Conservation (phyloP, 2,888 invertebrate genomes). For the Onchidella celtica region DNA sequence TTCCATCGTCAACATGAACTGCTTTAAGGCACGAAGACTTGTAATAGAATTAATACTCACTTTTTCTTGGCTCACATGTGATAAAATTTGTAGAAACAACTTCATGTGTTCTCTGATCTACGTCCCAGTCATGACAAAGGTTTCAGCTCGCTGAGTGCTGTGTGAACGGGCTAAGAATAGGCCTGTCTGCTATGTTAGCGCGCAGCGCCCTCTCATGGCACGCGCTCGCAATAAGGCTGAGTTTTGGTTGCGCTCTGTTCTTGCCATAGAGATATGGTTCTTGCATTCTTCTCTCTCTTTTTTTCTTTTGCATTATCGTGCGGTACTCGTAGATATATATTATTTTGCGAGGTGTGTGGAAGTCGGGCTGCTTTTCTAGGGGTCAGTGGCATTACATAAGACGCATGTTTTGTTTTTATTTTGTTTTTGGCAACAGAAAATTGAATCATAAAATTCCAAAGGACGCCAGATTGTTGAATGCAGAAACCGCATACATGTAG, state of each 20-base stretch:
- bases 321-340: not conserved
- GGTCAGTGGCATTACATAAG: too few relatives aligned
- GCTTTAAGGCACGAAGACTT: not conserved
- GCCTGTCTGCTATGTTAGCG: conserved; percentile 38
- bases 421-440: too few relatives aligned
- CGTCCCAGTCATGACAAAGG: conserved; percentile 45
- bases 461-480: too few relatives aligned
- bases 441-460: too few relatives aligned
- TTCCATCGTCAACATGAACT: not conserved
- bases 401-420: too few relatives aligned
- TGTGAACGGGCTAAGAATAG: conserved; percentile 40
- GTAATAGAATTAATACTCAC: not conserved
- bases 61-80: not conserved
- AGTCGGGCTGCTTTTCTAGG: too few relatives aligned
- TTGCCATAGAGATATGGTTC: too few relatives aligned
- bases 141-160: conserved; percentile 39
- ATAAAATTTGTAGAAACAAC: not conserved
- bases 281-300: not conserved
- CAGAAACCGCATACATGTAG: too few relatives aligned
- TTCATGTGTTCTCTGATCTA: conserved; percentile 27
- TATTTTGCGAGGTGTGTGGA: not conserved
- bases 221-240: conserved; percentile 6
- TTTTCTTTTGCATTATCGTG: not conserved
- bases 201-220: conserved; percentile 40
- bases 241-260: not conserved